Evolutionary conservation across 2,888 invertebrate species (phyloP), one percentile per base, ranked within the genome.

Genomic region (Lasioglossum lativentre): DNA sequence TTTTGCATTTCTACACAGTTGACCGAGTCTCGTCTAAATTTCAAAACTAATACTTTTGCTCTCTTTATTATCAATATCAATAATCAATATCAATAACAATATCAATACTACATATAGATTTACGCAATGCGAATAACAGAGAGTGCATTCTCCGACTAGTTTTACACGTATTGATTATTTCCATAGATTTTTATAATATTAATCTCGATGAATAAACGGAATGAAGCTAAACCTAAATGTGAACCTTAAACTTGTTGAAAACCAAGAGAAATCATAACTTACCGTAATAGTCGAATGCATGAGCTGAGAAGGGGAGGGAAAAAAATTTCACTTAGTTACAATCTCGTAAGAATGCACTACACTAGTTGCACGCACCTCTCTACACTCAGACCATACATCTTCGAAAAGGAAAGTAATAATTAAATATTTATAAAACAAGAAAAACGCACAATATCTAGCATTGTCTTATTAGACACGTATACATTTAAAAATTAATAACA

Each of bases 241-340:
- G 90, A 92, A 90, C 88, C 89, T 90, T 91, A 89, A 86, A 89
- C 66, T 91, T 85, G 88, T 88, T 93, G 88, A 94, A 93, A 95
- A 95, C 93, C 96, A 96, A 96, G 96, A 96, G 96, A 96, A 97
- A 97, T 96, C 96, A 96, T 96, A 97, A 98, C 99, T 99, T 98
- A 99, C 99, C 99, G 98, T 99, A 99, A 96, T 99, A 99, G 97
- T 99, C 99, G 97, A 99, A 98, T 96, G 98, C 98, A 97, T 98
- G 98, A 96, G 98, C 99, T 98, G 94, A 95, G 94, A 93, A 94
- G 93, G 93, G 94, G 93, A 94, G 93, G 93, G 93, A 94, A 93
- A 95, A 94, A 95, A 95, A 95, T 94, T 94, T 93, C 91, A 94
- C 92, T 94, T 94, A 93, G 93, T 95, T 94, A 94, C 92, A 93